Percentiles rank a stretch among this genome's conserved stretches.
phyloP scores from a whole-genome alignment of 2,888 invertebrate species.

The Galerucella nymphaeae region DNA sequence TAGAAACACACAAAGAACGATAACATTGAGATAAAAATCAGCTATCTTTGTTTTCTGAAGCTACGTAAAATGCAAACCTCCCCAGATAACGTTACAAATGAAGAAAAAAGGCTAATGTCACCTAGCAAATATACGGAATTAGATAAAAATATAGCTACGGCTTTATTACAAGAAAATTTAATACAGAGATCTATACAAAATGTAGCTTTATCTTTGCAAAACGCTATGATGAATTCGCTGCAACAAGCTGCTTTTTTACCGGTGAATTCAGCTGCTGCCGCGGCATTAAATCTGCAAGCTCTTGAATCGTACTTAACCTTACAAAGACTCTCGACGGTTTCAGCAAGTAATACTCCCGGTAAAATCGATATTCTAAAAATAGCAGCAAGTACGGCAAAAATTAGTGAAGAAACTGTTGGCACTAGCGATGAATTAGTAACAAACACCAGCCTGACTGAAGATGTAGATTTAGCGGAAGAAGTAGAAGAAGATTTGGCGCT shows the following conservation, averaged over 20 bases:
- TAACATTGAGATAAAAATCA: conserved; percentile 5
- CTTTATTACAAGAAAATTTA: conserved; percentile 73
- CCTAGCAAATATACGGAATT: conserved; percentile 45
- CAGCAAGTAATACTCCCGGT: conserved; percentile 63
- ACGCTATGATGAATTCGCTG: conserved; percentile 85
- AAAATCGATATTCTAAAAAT: conserved; percentile 77
- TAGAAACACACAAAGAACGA: conserved; percentile 13
- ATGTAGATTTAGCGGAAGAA: conserved; percentile 76
- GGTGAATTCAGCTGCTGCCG: conserved; percentile 85
- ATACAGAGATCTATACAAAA: conserved; percentile 72
- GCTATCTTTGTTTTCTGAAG: conserved; percentile 14
- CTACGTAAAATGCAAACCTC: conserved; percentile 45
- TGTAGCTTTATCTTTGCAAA: conserved; percentile 84
- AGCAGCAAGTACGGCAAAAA: conserved; percentile 66
- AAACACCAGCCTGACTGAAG: conserved; percentile 67
- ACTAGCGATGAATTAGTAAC: conserved; percentile 56
- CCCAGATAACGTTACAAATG: conserved; percentile 35
- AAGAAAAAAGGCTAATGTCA: conserved; percentile 42
- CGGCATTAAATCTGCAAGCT: conserved; percentile 86
- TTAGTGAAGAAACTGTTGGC: conserved; percentile 57
- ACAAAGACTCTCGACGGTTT: conserved; percentile 79
- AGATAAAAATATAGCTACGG: conserved; percentile 37
- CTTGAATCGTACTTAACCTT: conserved; percentile 87
- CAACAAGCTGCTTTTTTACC: conserved; percentile 87
- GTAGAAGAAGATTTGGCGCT: conserved; percentile 80